phyloP scores from a whole-genome alignment of 2,113 vertebrate species.

The Phrynocephalus versicolor region DNA sequence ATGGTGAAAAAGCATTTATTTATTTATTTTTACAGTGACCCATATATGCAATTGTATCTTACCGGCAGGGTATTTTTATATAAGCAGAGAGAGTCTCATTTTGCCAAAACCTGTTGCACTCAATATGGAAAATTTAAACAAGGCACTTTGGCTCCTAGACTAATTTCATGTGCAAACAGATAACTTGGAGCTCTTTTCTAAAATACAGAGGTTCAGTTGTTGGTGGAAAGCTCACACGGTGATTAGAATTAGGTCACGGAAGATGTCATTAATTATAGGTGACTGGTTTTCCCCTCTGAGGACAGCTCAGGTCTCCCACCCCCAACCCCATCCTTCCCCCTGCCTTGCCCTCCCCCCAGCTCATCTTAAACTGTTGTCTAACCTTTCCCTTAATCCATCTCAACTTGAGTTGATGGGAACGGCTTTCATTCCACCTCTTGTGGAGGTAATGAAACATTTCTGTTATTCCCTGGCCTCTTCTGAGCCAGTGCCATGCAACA shows the following conservation, averaged over 20 bases:
- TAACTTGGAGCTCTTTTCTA: conserved; percentile 57
- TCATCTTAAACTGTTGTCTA: conserved; percentile 82
- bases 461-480: conserved; percentile 85
- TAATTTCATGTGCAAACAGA: conserved; percentile 52
- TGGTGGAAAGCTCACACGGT: conserved; percentile 72
- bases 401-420: conserved; percentile 90
- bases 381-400: conserved; percentile 86
- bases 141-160: conserved; percentile 36
- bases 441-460: conserved; percentile 90
- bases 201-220: conserved; percentile 45
- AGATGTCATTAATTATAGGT: conserved; percentile 87
- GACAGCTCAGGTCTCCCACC: conserved; percentile 71
- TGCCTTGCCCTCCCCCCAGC: conserved; percentile 48
- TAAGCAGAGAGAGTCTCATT: conserved; percentile 15
- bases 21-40: too few relatives aligned
- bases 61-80: not conserved
- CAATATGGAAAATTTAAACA: conserved; percentile 29
- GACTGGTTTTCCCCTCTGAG: conserved; percentile 78
- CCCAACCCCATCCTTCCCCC: conserved; percentile 32
- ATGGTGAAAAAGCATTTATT: not conserved
- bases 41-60: not conserved
- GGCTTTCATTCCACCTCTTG: conserved; percentile 87
- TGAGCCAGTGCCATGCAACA: conserved; percentile 81
- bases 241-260: conserved; percentile 78
- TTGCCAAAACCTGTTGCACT: conserved; percentile 40